Evolutionary conservation across 2,113 vertebrate genomes (phyloP), one percentile per base, ranked within the genome.

Genomic region (Macquaria ambigua): DNA sequence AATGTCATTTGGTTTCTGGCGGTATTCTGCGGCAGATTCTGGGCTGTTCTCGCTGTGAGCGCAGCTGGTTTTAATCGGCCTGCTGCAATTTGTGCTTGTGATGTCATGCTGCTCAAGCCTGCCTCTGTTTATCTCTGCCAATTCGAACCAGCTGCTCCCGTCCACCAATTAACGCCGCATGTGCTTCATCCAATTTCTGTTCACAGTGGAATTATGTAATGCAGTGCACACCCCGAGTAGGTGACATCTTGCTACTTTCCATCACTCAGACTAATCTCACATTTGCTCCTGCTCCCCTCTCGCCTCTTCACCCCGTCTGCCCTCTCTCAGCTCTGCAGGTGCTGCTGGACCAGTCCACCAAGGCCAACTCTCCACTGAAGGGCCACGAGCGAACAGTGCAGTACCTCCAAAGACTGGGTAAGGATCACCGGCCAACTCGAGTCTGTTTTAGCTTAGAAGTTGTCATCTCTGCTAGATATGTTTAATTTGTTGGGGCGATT

Each of bases 381-480:
- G 98, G 98, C 78, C 98, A 99, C 1, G 98, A 99, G 94, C 96
- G 98, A 86, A 99, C 98, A 2, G 98, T 99, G 76, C 98, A 99
- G 62, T 99, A 99, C 89, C 96, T 99, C 64, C 98, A 99, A 75
- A 97, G 97, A 91, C 95, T 99, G 50, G 98, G 98, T 99, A 71
- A 96, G 96, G 58, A 14, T 52, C 39, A 21, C 3, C 6, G 0
- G 25, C 28, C 50, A 21, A 0, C n/a, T 31, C 28, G 6, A 12
- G 6, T 67, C 67, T 77, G 63, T 61, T 82, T 34, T 4, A 31
- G 28, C 46, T 69, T 34, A 21, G 9, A 31, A 67, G 34, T 16
- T 72, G 64, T 79, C 41, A 7, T 64, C 80, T 23, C 55, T 0
- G 0, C 28, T 12, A 4, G 3, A 37, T 25, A 18, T 37, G 28